These are phyloP conservation scores for Drosophila kanekoi DNA, from an alignment of 2,888 invertebrate species.

Conservation along the genomic window DNA sequence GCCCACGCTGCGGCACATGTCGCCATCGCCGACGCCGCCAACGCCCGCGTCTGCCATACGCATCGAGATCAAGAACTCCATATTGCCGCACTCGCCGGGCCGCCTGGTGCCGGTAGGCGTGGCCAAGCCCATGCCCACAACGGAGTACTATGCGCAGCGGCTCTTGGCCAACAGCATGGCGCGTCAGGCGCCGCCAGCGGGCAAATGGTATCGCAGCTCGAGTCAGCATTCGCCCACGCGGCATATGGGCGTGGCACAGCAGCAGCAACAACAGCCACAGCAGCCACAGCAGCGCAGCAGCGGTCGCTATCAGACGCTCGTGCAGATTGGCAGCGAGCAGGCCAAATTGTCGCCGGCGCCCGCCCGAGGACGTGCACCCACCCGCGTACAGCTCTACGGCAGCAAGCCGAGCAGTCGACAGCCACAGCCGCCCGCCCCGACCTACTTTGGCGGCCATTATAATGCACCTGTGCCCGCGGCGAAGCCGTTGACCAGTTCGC, in stretches of 20 bases:
- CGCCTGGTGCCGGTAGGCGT: conserved; percentile 84
- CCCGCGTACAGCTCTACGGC: conserved; percentile 75
- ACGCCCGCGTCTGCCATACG: conserved; percentile 71
- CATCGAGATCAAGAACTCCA: conserved; percentile 84
- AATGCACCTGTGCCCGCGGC: conserved; percentile 56
- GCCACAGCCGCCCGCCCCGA: conserved; percentile 30
- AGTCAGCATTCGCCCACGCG: conserved; percentile 34
- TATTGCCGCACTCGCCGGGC: conserved; percentile 82
- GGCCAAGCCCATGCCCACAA: conserved; percentile 84
- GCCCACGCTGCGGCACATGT: conserved; percentile 55
- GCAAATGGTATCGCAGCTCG: conserved; percentile 53
- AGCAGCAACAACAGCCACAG: neutral
- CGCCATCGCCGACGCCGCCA: conserved; percentile 55
- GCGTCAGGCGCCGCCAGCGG: conserved; percentile 3
- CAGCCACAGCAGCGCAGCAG: conserved; percentile 21
- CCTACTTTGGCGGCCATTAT: conserved; percentile 76
- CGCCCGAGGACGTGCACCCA: conserved; percentile 67
- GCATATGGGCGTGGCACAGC: conserved; percentile 1
- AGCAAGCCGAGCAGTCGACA: conserved; percentile 57
- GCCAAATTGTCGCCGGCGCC: conserved; percentile 29
- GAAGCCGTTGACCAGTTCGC: conserved; percentile 42
- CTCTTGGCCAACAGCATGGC: conserved; percentile 56
- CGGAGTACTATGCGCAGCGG: conserved; percentile 66
- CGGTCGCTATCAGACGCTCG: conserved; percentile 82
- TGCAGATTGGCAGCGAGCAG: conserved; percentile 79